Conservation (phyloP, 2,888 invertebrate species). For the Octodonta nipae region DNA sequence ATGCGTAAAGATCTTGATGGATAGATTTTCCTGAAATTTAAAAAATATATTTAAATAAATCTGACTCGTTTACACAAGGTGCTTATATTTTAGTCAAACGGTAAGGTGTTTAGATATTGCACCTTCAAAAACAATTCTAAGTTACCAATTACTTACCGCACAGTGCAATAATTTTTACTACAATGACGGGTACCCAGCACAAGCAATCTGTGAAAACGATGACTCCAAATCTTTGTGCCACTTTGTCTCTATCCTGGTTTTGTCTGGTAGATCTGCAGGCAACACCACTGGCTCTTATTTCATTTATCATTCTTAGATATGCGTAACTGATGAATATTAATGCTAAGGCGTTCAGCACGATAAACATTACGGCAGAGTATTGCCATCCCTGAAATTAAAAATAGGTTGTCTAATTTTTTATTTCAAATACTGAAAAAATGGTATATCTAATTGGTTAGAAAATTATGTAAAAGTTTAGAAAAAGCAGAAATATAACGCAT, state of each 20-base stretch:
- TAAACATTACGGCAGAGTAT: constrained; percentile 45
- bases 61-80: no score
- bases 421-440: no score
- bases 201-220: constrained; percentile 47
- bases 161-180: constrained; percentile 43
- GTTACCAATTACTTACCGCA: constrained; percentile 34
- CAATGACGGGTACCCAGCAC: constrained; percentile 48
- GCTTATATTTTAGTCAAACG: no score
- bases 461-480: no score
- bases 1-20: constrained; percentile 43
- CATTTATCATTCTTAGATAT: constrained; percentile 44
- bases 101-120: no score
- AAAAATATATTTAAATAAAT: background rate
- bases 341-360: constrained; percentile 42
- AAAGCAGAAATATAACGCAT: no score
- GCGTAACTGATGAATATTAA: constrained; percentile 44
- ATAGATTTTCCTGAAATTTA: constrained; percentile 38
- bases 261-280: constrained; percentile 46
- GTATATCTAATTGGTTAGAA: no score
- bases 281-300: constrained; percentile 43
- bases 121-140: no score
- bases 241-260: constrained; percentile 40
- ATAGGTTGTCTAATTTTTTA: no score
- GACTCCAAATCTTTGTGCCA: constrained; percentile 45
- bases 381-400: constrained; percentile 45